Conservation (phyloP, 2,797 vertebrate species). For the Thripadectes ignobilis region DNA sequence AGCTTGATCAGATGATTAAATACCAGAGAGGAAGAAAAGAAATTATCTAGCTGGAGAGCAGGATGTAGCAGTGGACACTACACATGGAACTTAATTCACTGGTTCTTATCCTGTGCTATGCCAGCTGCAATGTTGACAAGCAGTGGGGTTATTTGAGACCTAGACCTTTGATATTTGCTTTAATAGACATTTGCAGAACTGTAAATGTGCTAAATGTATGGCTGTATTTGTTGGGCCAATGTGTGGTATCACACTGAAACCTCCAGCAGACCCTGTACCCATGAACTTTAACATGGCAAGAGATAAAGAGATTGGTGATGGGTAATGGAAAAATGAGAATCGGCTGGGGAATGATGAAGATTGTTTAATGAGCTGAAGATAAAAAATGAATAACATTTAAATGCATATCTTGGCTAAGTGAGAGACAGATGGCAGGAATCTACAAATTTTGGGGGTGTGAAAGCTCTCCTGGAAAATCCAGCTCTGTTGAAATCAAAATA, state of each 20-base stretch:
- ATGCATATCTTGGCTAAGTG: conserved; percentile 64
- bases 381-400: conserved; percentile 64
- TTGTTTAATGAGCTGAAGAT: conserved; percentile 62
- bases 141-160: background rate
- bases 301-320: conserved; percentile 6
- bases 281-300: background rate
- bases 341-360: background rate
- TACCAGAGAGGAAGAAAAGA: background rate
- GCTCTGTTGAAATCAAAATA: conserved; percentile 56
- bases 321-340: conserved; percentile 21
- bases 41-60: background rate
- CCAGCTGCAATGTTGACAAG: background rate
- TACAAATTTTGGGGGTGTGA: conserved; percentile 65
- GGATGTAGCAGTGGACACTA: background rate
- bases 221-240: background rate
- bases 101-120: background rate
- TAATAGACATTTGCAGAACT: background rate
- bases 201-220: background rate
- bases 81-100: background rate
- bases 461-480: conserved; percentile 32
- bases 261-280: background rate
- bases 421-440: conserved; percentile 63
- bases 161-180: background rate
- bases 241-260: background rate
- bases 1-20: background rate